A percentile compares a stretch with the other conserved stretches of the same genome.
phyloP scores from a whole-genome alignment of 2,113 vertebrate genomes.

The Cynoglossus semilaevis region DNA sequence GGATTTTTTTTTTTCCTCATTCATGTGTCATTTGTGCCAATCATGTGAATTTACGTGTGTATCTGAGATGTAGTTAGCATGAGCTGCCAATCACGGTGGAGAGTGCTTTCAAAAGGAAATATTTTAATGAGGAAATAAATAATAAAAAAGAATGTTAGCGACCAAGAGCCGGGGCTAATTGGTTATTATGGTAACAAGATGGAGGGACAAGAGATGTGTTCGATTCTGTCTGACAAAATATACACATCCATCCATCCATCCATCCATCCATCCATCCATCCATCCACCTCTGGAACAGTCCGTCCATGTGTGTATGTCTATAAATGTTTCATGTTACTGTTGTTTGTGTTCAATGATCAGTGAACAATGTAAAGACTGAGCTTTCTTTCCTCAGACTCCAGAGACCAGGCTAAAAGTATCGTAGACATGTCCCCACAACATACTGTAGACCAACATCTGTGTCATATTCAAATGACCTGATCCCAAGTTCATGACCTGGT shows the following conservation, averaged over 20 bases:
- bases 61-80: constrained; percentile 45
- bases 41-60: constrained; percentile 14
- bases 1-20: too few species aligned
- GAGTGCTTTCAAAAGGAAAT: constrained; percentile 51
- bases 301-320: neutral
- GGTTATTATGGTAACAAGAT: constrained; percentile 52
- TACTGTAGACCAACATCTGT: too few species aligned
- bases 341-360: constrained; percentile 44
- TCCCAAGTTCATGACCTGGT: too few species aligned
- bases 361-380: constrained; percentile 7
- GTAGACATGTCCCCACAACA: neutral
- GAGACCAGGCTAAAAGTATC: constrained; percentile 46
- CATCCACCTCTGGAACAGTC: too few species aligned
- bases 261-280: too few species aligned
- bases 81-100: constrained; percentile 58
- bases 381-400: constrained; percentile 32
- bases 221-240: neutral
- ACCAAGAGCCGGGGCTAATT: constrained; percentile 49
- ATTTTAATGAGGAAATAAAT: constrained; percentile 55
- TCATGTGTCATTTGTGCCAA: neutral
- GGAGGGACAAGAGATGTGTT: constrained; percentile 25
- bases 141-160: constrained; percentile 37
- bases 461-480: too few species aligned
- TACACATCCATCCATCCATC: constrained; percentile 14
- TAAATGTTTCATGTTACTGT: constrained; percentile 16